Evolutionary conservation across 2,888 invertebrate species (phyloP).

Genomic region (Geophilus truncorum): DNA sequence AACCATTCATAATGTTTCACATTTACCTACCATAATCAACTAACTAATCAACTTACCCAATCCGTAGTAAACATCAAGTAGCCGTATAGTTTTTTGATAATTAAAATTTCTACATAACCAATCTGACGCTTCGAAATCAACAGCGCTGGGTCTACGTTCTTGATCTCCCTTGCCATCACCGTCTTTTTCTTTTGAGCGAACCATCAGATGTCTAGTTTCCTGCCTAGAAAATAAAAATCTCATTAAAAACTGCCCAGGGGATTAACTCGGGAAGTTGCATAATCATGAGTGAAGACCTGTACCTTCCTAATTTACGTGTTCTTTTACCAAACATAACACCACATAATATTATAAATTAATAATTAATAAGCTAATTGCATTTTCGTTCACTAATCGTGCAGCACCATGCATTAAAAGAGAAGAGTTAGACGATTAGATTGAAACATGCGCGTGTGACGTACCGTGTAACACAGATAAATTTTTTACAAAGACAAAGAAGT

Average conservation of each 20-base stretch:
- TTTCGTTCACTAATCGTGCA: neutral
- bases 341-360: neutral
- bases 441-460: neutral
- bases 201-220: neutral
- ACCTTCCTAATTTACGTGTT: neutral
- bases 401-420: neutral
- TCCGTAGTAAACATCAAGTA: slow-evolving; percentile 89
- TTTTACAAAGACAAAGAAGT: neutral
- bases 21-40: neutral
- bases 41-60: slow-evolving; percentile 62
- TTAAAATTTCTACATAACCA: slow-evolving; percentile 50
- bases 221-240: neutral
- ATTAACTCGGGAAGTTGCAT: neutral
- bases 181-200: neutral
- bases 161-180: too few relatives aligned
- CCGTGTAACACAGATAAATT: neutral
- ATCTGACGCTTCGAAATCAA: slow-evolving; percentile 15
- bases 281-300: neutral
- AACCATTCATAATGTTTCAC: slow-evolving; percentile 33
- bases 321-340: neutral
- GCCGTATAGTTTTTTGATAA: slow-evolving; percentile 84
- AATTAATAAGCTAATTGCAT: neutral
- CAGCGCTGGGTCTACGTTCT: neutral
- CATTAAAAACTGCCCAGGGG: neutral
- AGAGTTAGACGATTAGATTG: too few relatives aligned